These are phyloP conservation scores for Solenopsis fugax DNA, from an alignment of 1,140 invertebrate genomes.

Conservation along the genomic window DNA sequence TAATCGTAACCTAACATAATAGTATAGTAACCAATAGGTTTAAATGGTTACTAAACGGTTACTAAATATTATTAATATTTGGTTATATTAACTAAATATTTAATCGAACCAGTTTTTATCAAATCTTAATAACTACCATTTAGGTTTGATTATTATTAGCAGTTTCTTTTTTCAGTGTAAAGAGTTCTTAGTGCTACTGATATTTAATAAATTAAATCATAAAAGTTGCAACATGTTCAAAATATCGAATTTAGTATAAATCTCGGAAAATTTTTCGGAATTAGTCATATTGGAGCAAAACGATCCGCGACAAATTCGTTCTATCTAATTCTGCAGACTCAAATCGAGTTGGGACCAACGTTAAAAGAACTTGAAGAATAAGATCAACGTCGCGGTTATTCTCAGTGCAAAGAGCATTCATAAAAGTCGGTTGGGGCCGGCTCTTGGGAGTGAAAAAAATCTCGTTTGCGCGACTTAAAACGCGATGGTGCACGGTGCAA, in stretches of 20 bases:
- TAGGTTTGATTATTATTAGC: too few species aligned
- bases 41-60: too few species aligned
- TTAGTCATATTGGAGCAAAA: not conserved
- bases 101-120: too few species aligned
- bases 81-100: too few species aligned
- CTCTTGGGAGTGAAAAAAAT: slow-evolving; percentile 43
- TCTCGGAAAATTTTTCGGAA: not conserved
- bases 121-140: too few species aligned
- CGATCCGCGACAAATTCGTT: not conserved
- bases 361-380: slow-evolving; percentile 33
- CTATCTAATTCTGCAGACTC: not conserved
- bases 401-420: slow-evolving; percentile 42
- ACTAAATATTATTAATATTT: too few species aligned
- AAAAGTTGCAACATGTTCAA: not conserved
- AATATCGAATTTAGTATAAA: not conserved
- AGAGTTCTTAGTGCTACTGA: not conserved
- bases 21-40: too few species aligned
- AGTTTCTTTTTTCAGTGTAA: too few species aligned
- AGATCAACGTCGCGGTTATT: slow-evolving; percentile 48
- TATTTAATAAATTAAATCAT: not conserved
- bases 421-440: slow-evolving; percentile 31
- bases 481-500: slow-evolving; percentile 26
- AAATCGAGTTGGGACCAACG: slow-evolving; percentile 11
- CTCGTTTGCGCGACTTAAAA: slow-evolving; percentile 49
- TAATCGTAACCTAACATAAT: too few species aligned